These are phyloP conservation scores for Sceloporus undulatus DNA, from an alignment of 2,113 vertebrate genomes.

Conservation along the genomic window DNA sequence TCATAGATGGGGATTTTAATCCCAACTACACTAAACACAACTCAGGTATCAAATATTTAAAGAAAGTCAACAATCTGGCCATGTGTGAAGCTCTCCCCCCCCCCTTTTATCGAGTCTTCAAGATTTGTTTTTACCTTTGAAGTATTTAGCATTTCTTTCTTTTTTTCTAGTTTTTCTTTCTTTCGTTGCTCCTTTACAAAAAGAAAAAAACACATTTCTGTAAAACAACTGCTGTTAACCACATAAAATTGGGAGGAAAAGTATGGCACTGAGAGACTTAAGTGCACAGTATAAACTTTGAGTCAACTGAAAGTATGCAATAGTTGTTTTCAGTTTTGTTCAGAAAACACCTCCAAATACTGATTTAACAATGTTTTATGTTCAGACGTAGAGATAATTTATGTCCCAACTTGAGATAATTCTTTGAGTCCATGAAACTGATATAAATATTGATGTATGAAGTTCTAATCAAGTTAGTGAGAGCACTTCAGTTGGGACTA, in stretches of 20 bases:
- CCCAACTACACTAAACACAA: not conserved
- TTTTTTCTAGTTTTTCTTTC: slow-evolving; percentile 42
- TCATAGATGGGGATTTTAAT: not conserved
- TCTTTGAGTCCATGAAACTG: no score
- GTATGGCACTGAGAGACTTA: not conserved
- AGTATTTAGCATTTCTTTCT: slow-evolving; percentile 3
- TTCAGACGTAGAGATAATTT: not conserved
- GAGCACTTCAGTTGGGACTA: no score
- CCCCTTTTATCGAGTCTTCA: not conserved
- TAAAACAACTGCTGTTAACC: not conserved
- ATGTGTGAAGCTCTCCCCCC: not conserved
- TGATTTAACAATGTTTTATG: not conserved
- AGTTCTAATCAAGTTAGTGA: no score
- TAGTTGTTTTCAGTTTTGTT: not conserved
- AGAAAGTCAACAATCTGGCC: not conserved
- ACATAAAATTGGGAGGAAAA: not conserved
- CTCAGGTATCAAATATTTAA: not conserved
- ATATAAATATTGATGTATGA: no score
- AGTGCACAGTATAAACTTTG: not conserved
- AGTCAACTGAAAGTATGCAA: not conserved
- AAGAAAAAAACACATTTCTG: not conserved
- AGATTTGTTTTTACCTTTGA: slow-evolving; percentile 12
- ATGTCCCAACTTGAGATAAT: no score
- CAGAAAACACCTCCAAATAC: not conserved
- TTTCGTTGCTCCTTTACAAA: slow-evolving; percentile 27